Evolutionary conservation across 2,888 invertebrate species (phyloP).

Genomic region (Mesoligia furuncula): DNA sequence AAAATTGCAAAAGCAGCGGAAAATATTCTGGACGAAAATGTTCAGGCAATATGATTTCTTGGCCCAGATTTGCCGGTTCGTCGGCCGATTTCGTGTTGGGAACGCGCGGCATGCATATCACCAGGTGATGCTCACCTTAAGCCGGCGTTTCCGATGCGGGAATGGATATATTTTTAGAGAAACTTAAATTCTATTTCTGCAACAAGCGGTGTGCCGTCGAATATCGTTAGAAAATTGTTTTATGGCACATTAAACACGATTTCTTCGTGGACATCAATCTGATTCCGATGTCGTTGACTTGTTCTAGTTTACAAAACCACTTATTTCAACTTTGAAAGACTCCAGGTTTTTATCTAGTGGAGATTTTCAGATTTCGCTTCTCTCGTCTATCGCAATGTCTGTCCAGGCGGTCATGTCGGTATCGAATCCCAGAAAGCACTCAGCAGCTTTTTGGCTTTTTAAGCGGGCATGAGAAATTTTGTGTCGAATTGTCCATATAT

Average conservation of each 20-base stretch:
- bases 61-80: slow-evolving; percentile 88
- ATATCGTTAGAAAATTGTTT: slow-evolving; percentile 75
- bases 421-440: neutral
- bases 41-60: slow-evolving; percentile 81
- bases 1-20: slow-evolving; percentile 64
- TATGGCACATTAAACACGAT: slow-evolving; percentile 69
- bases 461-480: neutral
- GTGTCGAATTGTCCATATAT: neutral
- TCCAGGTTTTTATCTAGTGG: neutral
- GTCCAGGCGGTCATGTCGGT: neutral
- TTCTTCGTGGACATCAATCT: slow-evolving; percentile 58
- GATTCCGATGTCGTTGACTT: slow-evolving; percentile 38
- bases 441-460: neutral
- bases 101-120: slow-evolving; percentile 79
- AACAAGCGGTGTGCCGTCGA: slow-evolving; percentile 68
- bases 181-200: slow-evolving; percentile 81
- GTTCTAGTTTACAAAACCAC: slow-evolving; percentile 31
- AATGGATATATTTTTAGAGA: slow-evolving; percentile 82
- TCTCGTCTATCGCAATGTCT: neutral
- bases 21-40: slow-evolving; percentile 75
- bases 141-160: slow-evolving; percentile 77
- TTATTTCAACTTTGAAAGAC: slow-evolving; percentile 17
- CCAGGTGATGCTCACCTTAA: slow-evolving; percentile 83
- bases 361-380: neutral
- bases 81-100: slow-evolving; percentile 84